Percentiles rank a stretch among this genome's conserved stretches.
Evolutionary conservation across 2,888 invertebrate species (phyloP).

Genomic region (Allophyes oxyacanthae): DNA sequence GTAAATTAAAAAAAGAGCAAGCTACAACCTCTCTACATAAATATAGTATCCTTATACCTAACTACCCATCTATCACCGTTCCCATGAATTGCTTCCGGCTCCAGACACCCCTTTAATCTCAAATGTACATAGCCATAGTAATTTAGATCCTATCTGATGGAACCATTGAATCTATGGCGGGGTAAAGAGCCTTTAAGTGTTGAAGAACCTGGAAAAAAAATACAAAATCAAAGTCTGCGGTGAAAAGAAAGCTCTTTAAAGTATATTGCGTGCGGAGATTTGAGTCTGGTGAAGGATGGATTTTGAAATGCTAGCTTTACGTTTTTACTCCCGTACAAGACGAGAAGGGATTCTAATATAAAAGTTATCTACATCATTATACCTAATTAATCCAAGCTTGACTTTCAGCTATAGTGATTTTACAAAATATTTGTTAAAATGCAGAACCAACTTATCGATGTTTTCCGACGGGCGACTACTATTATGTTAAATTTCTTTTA

Average conservation of each 20-base stretch:
- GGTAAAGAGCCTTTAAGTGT: conserved; percentile 75
- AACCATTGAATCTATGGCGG: conserved; percentile 77
- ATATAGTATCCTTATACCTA: conserved; percentile 14
- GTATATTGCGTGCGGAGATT: conserved; percentile 57
- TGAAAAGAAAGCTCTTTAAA: conserved; percentile 64
- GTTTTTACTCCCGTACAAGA: conserved; percentile 13
- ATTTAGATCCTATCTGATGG: conserved; percentile 85
- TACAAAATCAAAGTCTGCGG: conserved; percentile 69
- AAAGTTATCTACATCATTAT: background rate
- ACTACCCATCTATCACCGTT: conserved; percentile 47
- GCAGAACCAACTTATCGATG: no score
- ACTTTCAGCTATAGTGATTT: no score
- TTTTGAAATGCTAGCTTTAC: conserved; percentile 35
- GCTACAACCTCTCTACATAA: no score
- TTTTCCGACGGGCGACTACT: no score
- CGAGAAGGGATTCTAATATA: background rate
- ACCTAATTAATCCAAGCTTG: no score
- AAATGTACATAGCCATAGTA: conserved; percentile 83
- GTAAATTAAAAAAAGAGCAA: no score
- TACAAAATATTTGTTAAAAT: no score
- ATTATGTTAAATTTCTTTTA: no score
- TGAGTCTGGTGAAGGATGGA: conserved; percentile 39
- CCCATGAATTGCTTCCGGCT: conserved; percentile 69
- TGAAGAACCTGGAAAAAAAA: conserved; percentile 73
- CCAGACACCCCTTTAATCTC: conserved; percentile 87